These are phyloP conservation scores for Phoenicopterus ruber DNA, from an alignment of 2,113 vertebrate genomes.

Conservation along the genomic window DNA sequence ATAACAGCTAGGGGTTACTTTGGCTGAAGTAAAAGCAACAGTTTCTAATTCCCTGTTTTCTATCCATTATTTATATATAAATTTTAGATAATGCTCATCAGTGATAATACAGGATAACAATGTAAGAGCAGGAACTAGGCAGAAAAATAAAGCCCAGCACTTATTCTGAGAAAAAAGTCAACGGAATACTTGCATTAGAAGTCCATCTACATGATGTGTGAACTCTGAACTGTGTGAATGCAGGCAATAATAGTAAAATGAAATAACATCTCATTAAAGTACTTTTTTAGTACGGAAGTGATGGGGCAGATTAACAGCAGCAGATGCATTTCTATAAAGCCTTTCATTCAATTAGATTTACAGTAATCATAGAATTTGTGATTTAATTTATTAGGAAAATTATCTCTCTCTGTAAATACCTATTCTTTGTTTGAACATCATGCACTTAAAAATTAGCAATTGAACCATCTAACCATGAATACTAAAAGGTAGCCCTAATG, in stretches of 20 bases:
- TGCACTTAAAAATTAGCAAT: neutral
- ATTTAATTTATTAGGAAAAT: neutral
- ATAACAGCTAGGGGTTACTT: neutral
- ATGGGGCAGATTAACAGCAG: neutral
- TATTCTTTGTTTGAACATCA: neutral
- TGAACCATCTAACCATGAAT: neutral
- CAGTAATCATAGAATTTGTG: neutral
- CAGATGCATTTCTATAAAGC: neutral
- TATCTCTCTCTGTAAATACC: neutral
- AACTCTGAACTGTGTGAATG: neutral
- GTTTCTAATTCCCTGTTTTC: neutral
- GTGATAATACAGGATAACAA: neutral
- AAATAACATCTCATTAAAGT: neutral
- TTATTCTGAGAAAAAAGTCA: neutral
- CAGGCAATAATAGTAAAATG: neutral
- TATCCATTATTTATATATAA: neutral
- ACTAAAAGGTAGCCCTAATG: neutral
- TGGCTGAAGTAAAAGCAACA: neutral
- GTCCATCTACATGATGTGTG: neutral
- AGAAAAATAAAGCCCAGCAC: neutral
- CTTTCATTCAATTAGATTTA: neutral
- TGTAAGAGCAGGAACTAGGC: neutral
- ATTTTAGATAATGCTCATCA: neutral
- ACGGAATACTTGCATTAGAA: neutral
- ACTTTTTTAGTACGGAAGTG: neutral